Base-by-base conservation (phyloP, 2,888 invertebrate genomes). In the Tenthredo livida region DNA sequence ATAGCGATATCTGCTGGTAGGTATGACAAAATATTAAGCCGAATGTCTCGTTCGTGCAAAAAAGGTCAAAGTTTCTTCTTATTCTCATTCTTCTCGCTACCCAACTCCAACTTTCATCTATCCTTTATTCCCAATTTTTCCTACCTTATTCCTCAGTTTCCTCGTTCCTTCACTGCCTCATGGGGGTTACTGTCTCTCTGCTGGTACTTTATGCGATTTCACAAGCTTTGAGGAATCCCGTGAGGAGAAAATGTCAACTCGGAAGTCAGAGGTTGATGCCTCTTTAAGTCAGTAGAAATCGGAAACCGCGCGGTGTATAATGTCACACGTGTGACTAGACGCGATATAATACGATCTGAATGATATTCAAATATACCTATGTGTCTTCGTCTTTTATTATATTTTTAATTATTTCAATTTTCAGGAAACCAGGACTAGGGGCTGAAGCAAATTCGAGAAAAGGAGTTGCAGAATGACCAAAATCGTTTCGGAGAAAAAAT, bases 181-280 rank as follows among this genome's bases (percentile, higher is more conserved):
- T 61, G 61, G 61, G 40, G 72, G 21, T 43, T 73, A 10, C 72
- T 37, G 70, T 70, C 70, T 70, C 17, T 70, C 70, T 37, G 33
- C 70, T 70, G 37, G 15, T 70, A 70, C 70, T 70, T 70, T 70
- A 70, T 70, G n/a, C 70, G 70, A 70, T 70, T 70, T 70, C 37
- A 70, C 70, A 33, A 37, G 70, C 70, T 29, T n/a, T 3, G 70
- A 70, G 37, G 17, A 29, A 70, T 61, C 61, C 61, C 61, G 25
- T 10, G n/a, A 70, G 70, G 70, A 37, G 21, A 70, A 70, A 37
- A 70, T 70, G 70, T 70, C 70, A 37, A 70, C 70, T 70, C 33
- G 70, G 70, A 70, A 70, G 70, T 70, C 70, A n/a, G 70, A 29
- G 70, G 70, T 70, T 70, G 70, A 37, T 70, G 70, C 70, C 29